These are phyloP conservation scores for Notolepis coatsorum DNA, from an alignment of 2,797 vertebrate genomes.

Conservation along the genomic window DNA sequence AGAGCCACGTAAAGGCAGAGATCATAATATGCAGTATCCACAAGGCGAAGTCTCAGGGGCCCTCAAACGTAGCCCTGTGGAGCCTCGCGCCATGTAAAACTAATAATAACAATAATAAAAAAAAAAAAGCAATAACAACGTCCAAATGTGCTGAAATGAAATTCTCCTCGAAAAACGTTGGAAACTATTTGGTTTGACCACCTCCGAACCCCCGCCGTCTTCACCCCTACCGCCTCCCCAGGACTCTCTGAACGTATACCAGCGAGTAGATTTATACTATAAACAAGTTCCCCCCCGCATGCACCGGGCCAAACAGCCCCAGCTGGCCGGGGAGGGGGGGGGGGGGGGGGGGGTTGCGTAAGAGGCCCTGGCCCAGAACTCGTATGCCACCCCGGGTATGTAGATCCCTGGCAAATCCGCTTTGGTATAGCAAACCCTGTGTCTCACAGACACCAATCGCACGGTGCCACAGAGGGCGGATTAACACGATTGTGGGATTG, in stretches of 20 bases:
- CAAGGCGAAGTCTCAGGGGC: too few relatives aligned
- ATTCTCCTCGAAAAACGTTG: slow-evolving; percentile 1
- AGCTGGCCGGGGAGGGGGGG: slow-evolving; percentile 77
- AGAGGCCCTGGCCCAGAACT: slow-evolving; percentile 64
- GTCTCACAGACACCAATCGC: slow-evolving; percentile 62
- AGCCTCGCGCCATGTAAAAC: too few relatives aligned
- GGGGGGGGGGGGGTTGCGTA: too few relatives aligned
- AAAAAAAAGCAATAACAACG: too few relatives aligned
- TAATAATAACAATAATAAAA: too few relatives aligned
- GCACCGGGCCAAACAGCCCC: slow-evolving; percentile 57
- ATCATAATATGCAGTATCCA: too few relatives aligned
- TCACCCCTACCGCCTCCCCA: too few relatives aligned
- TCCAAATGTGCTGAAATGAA: neutral
- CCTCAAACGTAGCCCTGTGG: too few relatives aligned
- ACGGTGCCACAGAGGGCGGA: slow-evolving; percentile 58
- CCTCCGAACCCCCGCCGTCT: neutral
- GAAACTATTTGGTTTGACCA: slow-evolving; percentile 8
- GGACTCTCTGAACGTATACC: too few relatives aligned
- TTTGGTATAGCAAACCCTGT: slow-evolving; percentile 59
- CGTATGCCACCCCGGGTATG: slow-evolving; percentile 61
- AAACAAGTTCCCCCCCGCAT: slow-evolving; percentile 73
- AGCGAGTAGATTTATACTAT: too few relatives aligned
- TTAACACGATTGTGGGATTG: slow-evolving; percentile 70
- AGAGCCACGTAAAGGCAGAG: too few relatives aligned
- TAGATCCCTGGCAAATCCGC: slow-evolving; percentile 72